Evolutionary conservation across 2,888 invertebrate genomes (phyloP).

Genomic region (Poecilobothrus nobilitatus): DNA sequence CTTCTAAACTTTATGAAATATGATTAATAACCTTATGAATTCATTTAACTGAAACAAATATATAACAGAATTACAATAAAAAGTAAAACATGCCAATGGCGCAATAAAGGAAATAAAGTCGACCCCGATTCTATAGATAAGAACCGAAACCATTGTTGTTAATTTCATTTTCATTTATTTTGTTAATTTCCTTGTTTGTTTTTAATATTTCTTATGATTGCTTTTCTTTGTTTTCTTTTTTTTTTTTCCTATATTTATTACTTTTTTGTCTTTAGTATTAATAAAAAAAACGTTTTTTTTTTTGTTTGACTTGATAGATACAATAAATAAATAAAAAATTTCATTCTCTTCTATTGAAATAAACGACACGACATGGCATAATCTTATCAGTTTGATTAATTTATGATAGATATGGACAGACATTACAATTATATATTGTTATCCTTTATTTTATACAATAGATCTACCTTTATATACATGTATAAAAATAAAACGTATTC

Average conservation of each 20-base stretch:
- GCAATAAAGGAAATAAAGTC: not conserved
- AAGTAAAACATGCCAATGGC: not conserved
- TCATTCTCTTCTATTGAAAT: no score
- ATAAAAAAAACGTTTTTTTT: not conserved
- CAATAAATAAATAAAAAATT: no score
- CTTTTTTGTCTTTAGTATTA: not conserved
- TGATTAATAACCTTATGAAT: no score
- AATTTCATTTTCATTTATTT: not conserved
- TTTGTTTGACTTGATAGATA: not conserved
- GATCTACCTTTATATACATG: no score
- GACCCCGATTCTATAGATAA: not conserved
- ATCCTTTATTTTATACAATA: no score
- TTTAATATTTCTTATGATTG: not conserved
- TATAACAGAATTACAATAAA: not conserved
- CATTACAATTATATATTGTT: no score
- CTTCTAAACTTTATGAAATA: no score
- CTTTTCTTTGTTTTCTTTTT: not conserved
- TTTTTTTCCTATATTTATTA: no score
- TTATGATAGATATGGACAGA: not conserved
- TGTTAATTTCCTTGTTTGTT: not conserved
- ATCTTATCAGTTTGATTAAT: slow-evolving; percentile 1
- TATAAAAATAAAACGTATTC: no score
- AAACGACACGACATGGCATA: not conserved
- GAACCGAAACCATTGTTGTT: not conserved
- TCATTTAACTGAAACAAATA: no score